These are phyloP conservation scores for Parazoanthus darwini DNA, from an alignment of 92 coral and sea anemone genomes.

Conservation along the genomic window DNA sequence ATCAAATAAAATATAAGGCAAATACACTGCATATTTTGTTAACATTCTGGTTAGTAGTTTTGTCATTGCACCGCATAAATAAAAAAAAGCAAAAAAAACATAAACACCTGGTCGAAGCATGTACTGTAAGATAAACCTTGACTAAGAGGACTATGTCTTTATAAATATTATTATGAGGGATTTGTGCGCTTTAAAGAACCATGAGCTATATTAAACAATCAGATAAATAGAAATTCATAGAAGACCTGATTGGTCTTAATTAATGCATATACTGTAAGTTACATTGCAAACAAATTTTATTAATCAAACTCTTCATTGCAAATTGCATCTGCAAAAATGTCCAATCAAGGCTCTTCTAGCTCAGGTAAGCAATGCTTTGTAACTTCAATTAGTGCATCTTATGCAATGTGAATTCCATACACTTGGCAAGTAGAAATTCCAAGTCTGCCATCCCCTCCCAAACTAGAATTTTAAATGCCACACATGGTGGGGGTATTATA, in stretches of 20 bases:
- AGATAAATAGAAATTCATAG: background rate
- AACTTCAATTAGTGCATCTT: constrained; percentile 6
- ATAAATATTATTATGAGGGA: too few relatives aligned
- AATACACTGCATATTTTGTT: constrained; percentile 11
- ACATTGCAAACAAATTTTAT: background rate
- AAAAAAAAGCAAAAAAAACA: background rate
- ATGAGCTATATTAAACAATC: constrained; percentile 6
- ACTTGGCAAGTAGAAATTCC: constrained; percentile 16
- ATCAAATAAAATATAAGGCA: background rate
- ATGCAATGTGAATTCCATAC: constrained; percentile 12
- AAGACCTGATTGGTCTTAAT: background rate
- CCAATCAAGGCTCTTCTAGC: constrained; percentile 1
- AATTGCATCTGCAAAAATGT: constrained; percentile 16
- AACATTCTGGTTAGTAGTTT: constrained; percentile 12
- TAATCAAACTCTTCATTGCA: constrained; percentile 20
- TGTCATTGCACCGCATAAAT: background rate
- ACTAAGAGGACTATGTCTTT: background rate
- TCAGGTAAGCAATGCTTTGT: constrained; percentile 15
- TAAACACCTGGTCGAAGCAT: background rate
- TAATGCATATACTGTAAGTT: constrained; percentile 3
- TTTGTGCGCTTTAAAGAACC: background rate
- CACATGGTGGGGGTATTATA: constrained; percentile 12
- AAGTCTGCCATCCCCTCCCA: constrained; percentile 11
- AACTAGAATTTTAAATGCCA: background rate
- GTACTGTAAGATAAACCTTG: constrained; percentile 2